These are phyloP conservation scores for Prietella phreatophila DNA, from an alignment of 2,113 vertebrate genomes.

Conservation along the genomic window DNA sequence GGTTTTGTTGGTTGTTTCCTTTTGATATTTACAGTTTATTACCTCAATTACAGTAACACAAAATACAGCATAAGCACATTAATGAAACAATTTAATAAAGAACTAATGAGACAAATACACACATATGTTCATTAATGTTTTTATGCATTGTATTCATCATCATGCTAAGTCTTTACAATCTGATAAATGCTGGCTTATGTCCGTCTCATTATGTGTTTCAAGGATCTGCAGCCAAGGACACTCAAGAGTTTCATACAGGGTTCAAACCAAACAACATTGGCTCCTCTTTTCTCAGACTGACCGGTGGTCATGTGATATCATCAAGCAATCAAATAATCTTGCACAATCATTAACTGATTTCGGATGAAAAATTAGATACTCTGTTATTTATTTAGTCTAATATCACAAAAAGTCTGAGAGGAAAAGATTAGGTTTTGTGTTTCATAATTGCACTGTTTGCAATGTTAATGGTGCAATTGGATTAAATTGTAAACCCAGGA, in stretches of 20 bases:
- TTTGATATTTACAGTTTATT: background rate
- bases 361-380: background rate
- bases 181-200: background rate
- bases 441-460: constrained; percentile 14
- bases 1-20: background rate
- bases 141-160: background rate
- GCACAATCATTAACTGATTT: constrained; percentile 6
- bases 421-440: constrained; percentile 9
- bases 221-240: background rate
- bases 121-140: background rate
- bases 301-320: background rate
- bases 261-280: background rate
- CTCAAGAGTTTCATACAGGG: background rate
- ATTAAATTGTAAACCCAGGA: constrained; percentile 8
- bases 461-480: constrained; percentile 24
- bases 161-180: background rate
- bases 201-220: background rate
- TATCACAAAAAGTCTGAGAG: constrained; percentile 9
- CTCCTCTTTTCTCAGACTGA: background rate
- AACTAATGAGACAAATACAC: background rate
- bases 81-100: background rate
- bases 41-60: background rate
- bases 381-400: background rate
- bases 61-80: background rate
- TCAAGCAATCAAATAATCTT: background rate